Base-by-base conservation (phyloP, 2,797 vertebrate genomes). In the Alfaro cultratus region DNA sequence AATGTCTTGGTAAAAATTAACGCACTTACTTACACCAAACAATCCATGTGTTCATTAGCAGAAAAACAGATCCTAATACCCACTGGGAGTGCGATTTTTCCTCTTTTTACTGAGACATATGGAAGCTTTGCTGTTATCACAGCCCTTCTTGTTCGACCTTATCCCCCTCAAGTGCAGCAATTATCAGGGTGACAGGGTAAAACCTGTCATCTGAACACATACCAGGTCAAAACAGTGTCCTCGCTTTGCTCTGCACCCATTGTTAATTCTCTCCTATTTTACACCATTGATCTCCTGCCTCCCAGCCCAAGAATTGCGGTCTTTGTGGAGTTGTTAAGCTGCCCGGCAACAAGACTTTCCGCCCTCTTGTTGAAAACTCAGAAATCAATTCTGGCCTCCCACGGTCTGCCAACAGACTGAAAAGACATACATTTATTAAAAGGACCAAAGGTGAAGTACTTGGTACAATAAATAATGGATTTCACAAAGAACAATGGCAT, bases 261-360 rank as follows among this genome's bases (percentile, higher is more conserved):
- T 92, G 89, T 88, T 91, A 93, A 94, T 92, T 90, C 89, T 85
- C 88, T 79, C 80, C 90, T 88, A 88, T 93, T 94, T 94, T 92
- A 91, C 86, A 83, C 87, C 92, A 94, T 94, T 91, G 94, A 94
- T 95, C 92, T 92, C 82, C 89, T 94, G 91, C 91, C 91, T 93
- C 71, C 72, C 34, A 78, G 89, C 82, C 85, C 82, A 89, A 89
- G 91, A 82, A 91, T 77, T 77, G 79, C 72, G 79, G 88, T 91
- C 92, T 90, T 89, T 92, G 92, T 90, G 90, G 88, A 91, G 89
- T 90, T 86, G 92, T 92, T 93, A 93, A 91, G 89, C 84, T 76
- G 87, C 81, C 89, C 77, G 12, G 74, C 78, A 74, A 70, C 86
- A 83, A 77, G 86, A 93, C 87, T 92, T 84, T 85, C 78, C 91